phyloP scores from a whole-genome alignment of 2,797 vertebrate species.

The Poliocrania exsul region DNA sequence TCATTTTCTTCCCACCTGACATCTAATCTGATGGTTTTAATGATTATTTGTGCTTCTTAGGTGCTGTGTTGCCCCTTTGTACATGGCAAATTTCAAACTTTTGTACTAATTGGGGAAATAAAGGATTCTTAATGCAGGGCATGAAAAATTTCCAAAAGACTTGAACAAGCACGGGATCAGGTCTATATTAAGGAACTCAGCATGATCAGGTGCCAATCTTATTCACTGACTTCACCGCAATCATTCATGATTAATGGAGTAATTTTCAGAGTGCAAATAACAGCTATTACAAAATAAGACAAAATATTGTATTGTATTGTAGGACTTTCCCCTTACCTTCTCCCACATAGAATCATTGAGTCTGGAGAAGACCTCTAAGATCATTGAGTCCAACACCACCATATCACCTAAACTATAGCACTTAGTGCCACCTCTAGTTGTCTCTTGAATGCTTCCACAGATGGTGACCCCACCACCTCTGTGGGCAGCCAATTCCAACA shows the following conservation, averaged over 20 bases:
- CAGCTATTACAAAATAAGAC: not conserved
- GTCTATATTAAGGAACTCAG: not conserved
- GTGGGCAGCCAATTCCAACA: not conserved
- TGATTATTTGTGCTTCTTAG: not conserved
- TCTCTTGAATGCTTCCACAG: not conserved
- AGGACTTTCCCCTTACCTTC: not conserved
- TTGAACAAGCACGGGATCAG: not conserved
- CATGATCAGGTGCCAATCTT: not conserved
- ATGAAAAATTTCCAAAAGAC: not conserved
- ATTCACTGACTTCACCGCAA: not conserved
- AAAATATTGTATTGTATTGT: not conserved
- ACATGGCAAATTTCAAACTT: not conserved
- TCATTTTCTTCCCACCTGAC: not conserved
- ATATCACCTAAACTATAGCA: not conserved
- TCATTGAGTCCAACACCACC: not conserved
- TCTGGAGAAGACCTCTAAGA: not conserved
- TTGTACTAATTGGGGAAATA: not conserved
- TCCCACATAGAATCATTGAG: not conserved
- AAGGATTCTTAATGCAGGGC: not conserved
- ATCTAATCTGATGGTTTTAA: not conserved
- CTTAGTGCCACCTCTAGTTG: rapidly evolving
- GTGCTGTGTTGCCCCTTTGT: not conserved
- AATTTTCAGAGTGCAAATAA: not conserved
- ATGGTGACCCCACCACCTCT: not conserved
- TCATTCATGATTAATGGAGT: not conserved